A percentile compares a stretch with the other conserved stretches of the same genome.
Conservation (phyloP, 2,888 invertebrate genomes). For the Galerucella calmariensis region DNA sequence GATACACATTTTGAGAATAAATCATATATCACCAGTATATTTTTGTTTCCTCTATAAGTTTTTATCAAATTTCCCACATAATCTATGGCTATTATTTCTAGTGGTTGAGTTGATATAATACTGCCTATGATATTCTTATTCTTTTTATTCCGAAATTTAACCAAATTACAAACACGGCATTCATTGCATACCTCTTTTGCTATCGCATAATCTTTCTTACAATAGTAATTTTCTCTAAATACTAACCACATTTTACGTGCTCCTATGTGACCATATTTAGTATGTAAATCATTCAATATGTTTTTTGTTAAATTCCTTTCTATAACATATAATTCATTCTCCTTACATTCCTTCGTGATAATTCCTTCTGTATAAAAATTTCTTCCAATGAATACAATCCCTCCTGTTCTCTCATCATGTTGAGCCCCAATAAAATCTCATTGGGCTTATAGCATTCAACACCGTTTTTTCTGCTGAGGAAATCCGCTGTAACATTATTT, state of each 20-base stretch:
- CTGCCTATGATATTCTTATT: too few species aligned
- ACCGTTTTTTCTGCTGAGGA: conserved; percentile 9
- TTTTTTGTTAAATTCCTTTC: neutral
- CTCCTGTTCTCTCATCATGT: neutral
- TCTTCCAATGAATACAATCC: neutral
- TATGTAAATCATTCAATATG: conserved; percentile 14
- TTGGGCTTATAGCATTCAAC: neutral
- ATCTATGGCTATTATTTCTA: too few species aligned
- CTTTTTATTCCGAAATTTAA: too few species aligned
- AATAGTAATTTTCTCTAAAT: conserved; percentile 16
- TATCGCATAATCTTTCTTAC: neutral
- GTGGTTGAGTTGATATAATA: too few species aligned
- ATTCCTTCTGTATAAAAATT: neutral
- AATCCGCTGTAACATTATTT: conserved; percentile 23
- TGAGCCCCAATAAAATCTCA: neutral
- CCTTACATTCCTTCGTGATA: neutral
- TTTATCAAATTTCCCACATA: too few species aligned
- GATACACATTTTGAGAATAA: too few species aligned
- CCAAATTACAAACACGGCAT: too few species aligned
- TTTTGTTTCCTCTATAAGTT: too few species aligned
- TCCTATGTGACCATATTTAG: conserved; percentile 19
- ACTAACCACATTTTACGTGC: neutral
- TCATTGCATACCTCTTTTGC: conserved; percentile 1
- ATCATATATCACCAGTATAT: too few species aligned
- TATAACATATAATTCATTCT: neutral